Evolutionary conservation across 2,888 invertebrate genomes (phyloP).

Genomic region (Stenodera caucasica): DNA sequence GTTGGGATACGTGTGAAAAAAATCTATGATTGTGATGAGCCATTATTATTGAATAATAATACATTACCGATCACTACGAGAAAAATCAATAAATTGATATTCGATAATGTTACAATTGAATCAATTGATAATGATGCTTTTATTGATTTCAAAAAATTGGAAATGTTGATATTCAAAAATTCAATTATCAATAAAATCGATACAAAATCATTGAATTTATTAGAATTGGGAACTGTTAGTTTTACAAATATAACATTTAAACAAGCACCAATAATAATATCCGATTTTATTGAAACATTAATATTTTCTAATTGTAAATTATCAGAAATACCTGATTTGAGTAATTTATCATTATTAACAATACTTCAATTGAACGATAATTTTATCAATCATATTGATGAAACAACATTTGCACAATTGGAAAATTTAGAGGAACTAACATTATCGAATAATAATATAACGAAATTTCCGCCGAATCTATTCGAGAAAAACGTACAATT

Average conservation of each 20-base stretch:
- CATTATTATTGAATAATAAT: constrained; percentile 37
- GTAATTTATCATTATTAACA: constrained; percentile 55
- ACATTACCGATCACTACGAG: constrained; percentile 36
- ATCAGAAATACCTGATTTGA: constrained; percentile 61
- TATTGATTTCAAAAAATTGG: constrained; percentile 66
- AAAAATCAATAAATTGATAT: constrained; percentile 32
- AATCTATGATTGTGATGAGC: constrained; percentile 37
- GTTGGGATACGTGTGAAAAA: constrained; percentile 14
- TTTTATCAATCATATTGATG: constrained; percentile 63
- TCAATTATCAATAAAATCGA: constrained; percentile 68
- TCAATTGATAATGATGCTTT: constrained; percentile 71
- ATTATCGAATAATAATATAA: constrained; percentile 70
- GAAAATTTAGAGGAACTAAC: constrained; percentile 71
- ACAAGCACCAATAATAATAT: constrained; percentile 38
- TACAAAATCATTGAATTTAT: constrained; percentile 68
- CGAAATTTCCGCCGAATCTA: constrained; percentile 63
- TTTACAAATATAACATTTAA: constrained; percentile 38
- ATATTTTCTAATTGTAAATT: constrained; percentile 72
- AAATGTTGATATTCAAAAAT: constrained; percentile 69
- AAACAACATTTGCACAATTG: constrained; percentile 64
- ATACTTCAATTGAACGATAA: constrained; percentile 72
- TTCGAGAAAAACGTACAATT: constrained; percentile 69
- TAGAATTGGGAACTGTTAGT: constrained; percentile 62
- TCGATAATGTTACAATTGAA: constrained; percentile 59
- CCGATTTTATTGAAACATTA: constrained; percentile 61